A percentile compares a stretch with the other conserved stretches of the same genome.
These are phyloP conservation scores for Apistogramma diplotaenia DNA, from an alignment of 2,113 vertebrate genomes.

Conservation along the genomic window DNA sequence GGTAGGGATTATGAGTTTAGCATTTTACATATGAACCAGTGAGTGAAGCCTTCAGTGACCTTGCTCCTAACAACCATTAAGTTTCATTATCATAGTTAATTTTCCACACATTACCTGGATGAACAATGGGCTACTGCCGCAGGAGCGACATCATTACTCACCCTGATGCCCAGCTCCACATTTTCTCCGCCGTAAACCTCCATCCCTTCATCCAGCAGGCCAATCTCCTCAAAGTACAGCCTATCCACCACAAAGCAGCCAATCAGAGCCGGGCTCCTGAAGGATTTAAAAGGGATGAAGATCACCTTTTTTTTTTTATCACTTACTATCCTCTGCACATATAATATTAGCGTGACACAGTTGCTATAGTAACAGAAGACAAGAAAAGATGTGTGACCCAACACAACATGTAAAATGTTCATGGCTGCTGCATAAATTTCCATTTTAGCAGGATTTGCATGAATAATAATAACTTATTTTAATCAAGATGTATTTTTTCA, in stretches of 20 bases:
- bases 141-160: constrained; percentile 74
- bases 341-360: constrained; percentile 16
- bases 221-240: constrained; percentile 97
- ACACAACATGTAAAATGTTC: not conserved
- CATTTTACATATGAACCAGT: constrained; percentile 10
- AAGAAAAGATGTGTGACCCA: not conserved
- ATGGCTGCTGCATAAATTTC: not conserved
- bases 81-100: constrained; percentile 60
- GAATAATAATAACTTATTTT: no score
- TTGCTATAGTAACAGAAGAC: constrained; percentile 35
- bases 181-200: constrained; percentile 98
- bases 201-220: constrained; percentile 96
- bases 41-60: not conserved
- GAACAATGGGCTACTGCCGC: constrained; percentile 40
- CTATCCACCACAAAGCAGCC: constrained; percentile 97
- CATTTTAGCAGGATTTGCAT: not conserved
- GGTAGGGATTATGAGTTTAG: not conserved
- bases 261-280: constrained; percentile 96
- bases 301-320: constrained; percentile 35
- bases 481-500: not conserved
- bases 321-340: not conserved
- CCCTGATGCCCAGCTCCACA: constrained; percentile 95
- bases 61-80: constrained; percentile 45
- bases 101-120: constrained; percentile 52
- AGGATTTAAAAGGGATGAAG: constrained; percentile 26